Evolutionary conservation across 1,140 invertebrate genomes (phyloP), one percentile per base, ranked within the genome.

Genomic region (Cotesia vestalis): DNA sequence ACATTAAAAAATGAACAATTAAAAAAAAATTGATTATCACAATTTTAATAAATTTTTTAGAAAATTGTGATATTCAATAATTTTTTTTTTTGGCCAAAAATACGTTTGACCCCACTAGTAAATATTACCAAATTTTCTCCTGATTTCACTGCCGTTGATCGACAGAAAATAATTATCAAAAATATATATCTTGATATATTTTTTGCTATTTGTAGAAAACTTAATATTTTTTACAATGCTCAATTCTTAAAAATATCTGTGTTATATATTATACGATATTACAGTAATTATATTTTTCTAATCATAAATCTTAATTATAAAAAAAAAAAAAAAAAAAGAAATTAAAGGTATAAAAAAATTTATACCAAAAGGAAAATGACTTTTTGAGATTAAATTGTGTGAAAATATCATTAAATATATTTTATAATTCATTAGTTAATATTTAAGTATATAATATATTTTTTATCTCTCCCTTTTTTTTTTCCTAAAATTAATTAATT

Each of bases 341-440:
- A 55, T 55, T 55, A 14, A 55, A 12, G 12, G 5, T 55, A 17
- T 55, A 14, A 55, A 12, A n/a, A n/a, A n/a, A 14, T 55, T 5
- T n/a, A 27, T 27, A 55, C n/a, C 53, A n/a, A 55, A 46, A 9
- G 40, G 40, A 46, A 46, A 46, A 46, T 46, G 3, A 46, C 11
- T 46, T 46, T 55, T 55, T 55, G 11, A 14, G 53, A 55, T 14
- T 14, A 34, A 71, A 52, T 53, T 61, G 5, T 70, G 69, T 71
- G 69, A 71, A 64, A 71, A 71, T 71, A 71, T 70, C 38, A 60
- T 71, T 61, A 63, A 71, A 71, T 71, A 63, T 71, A 71, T 71
- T 63, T 71, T 62, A 27, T 46, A 70, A 70, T 62, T 60, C 46
- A 40, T 63, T 51, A 64, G 63, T 55, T 14, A 46, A 63, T 27